Percentiles rank a stretch among this genome's conserved stretches.
Evolutionary conservation across 2,888 invertebrate genomes (phyloP).

Genomic region (Lottia gigantea): DNA sequence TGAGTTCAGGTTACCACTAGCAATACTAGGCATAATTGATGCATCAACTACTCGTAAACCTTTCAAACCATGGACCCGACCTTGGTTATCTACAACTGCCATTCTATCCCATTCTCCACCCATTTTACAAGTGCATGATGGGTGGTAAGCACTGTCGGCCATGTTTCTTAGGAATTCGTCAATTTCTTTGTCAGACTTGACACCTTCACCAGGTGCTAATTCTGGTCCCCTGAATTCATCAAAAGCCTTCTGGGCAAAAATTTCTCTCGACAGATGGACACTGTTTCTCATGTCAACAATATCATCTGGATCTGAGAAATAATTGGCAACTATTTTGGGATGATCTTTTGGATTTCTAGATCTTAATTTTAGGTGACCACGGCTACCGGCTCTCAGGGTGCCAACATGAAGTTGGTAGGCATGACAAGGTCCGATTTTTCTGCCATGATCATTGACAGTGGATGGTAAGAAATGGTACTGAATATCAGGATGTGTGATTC

Average conservation of each 20-base stretch:
- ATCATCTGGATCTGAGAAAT: constrained; percentile 78
- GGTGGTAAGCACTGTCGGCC: constrained; percentile 79
- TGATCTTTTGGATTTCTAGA: constrained; percentile 81
- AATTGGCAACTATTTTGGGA: constrained; percentile 91
- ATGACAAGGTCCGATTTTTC: constrained; percentile 68
- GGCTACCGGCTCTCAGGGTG: constrained; percentile 83
- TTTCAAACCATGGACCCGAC: constrained; percentile 71
- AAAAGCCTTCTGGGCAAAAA: constrained; percentile 66
- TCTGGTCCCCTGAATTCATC: constrained; percentile 58
- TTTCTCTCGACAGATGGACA: constrained; percentile 59
- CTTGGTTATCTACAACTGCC: constrained; percentile 78
- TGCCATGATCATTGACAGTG: constrained; percentile 70
- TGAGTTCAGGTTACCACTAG: constrained; percentile 79
- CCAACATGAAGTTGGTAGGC: constrained; percentile 71
- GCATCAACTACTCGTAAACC: constrained; percentile 83
- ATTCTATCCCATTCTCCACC: constrained; percentile 70
- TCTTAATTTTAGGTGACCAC: constrained; percentile 82
- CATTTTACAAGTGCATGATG: constrained; percentile 82
- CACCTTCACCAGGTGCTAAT: constrained; percentile 51
- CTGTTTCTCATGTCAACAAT: constrained; percentile 66
- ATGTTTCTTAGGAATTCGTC: constrained; percentile 64
- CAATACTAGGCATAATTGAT: constrained; percentile 81
- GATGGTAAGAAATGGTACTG: constrained; percentile 72
- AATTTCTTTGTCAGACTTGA: constrained; percentile 62
- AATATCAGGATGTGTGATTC: constrained; percentile 69